These are phyloP conservation scores for Craseonycteris thonglongyai DNA, from an alignment of 2,113 vertebrate species.

Conservation along the genomic window DNA sequence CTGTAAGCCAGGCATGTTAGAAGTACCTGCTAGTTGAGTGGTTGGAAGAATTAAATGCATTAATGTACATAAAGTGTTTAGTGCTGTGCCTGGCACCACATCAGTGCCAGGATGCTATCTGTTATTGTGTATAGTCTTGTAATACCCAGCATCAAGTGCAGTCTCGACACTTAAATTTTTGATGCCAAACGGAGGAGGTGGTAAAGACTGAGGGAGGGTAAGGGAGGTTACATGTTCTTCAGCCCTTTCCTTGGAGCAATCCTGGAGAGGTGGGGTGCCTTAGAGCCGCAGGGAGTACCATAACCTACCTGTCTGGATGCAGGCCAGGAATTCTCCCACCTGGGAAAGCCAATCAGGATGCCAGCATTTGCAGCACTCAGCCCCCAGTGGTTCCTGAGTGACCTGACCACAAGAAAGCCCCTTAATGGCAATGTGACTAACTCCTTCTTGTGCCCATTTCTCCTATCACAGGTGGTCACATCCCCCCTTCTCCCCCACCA, in stretches of 20 bases:
- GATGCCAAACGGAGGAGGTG: neutral
- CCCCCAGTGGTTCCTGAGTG: neutral
- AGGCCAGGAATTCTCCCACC: neutral
- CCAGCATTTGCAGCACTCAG: neutral
- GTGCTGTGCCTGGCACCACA: neutral
- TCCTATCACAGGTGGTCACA: neutral
- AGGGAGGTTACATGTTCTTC: neutral
- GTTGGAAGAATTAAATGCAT: neutral
- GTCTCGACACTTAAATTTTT: neutral
- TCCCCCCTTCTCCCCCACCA: neutral
- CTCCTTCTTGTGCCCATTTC: neutral
- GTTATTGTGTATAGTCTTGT: neutral
- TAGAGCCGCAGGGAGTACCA: neutral
- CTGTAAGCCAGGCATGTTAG: neutral
- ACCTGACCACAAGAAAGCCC: neutral
- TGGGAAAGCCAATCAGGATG: neutral
- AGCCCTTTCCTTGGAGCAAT: neutral
- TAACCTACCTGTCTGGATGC: neutral
- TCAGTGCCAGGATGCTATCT: neutral
- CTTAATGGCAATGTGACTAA: neutral
- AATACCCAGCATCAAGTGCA: neutral
- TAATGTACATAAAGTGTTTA: neutral
- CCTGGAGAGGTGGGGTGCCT: neutral
- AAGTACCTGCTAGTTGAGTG: neutral
- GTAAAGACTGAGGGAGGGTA: neutral